Percentiles rank a stretch among this genome's conserved stretches.
Evolutionary conservation across 1,140 invertebrate genomes (phyloP).

Genomic region (Matsumurasca onukii): DNA sequence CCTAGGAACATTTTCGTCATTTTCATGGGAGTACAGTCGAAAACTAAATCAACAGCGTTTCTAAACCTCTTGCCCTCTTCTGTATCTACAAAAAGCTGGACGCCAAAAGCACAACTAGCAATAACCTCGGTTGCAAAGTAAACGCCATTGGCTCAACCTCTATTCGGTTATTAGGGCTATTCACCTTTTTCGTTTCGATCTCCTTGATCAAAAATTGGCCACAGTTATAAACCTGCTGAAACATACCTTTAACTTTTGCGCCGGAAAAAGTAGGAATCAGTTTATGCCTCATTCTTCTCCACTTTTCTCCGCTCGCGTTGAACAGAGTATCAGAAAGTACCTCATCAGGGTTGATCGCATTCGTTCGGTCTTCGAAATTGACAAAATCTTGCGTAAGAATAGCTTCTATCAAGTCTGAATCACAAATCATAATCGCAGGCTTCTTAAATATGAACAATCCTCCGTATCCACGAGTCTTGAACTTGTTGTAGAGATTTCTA

Average conservation of each 20-base stretch:
- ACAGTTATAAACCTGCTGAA: neutral
- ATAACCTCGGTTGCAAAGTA: neutral
- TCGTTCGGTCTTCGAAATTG: neutral
- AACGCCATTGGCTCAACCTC: neutral
- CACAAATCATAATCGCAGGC: neutral
- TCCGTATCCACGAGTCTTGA: neutral
- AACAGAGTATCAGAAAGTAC: neutral
- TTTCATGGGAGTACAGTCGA: neutral
- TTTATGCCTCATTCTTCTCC: neutral
- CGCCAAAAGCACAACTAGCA: neutral
- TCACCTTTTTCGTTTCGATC: neutral
- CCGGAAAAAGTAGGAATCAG: neutral
- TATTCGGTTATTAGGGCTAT: neutral
- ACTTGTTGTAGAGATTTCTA: neutral
- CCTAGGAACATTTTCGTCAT: neutral
- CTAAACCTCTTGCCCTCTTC: neutral
- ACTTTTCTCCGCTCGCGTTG: neutral
- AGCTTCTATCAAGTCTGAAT: neutral
- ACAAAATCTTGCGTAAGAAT: neutral
- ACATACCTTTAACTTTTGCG: neutral
- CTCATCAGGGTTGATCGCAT: neutral
- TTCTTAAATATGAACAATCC: neutral
- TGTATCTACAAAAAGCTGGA: neutral
- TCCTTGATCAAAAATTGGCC: neutral
- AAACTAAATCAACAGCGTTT: neutral